Evolutionary conservation across 2,888 invertebrate genomes (phyloP), one percentile per base, ranked within the genome.

Genomic region (Erebia ligea): DNA sequence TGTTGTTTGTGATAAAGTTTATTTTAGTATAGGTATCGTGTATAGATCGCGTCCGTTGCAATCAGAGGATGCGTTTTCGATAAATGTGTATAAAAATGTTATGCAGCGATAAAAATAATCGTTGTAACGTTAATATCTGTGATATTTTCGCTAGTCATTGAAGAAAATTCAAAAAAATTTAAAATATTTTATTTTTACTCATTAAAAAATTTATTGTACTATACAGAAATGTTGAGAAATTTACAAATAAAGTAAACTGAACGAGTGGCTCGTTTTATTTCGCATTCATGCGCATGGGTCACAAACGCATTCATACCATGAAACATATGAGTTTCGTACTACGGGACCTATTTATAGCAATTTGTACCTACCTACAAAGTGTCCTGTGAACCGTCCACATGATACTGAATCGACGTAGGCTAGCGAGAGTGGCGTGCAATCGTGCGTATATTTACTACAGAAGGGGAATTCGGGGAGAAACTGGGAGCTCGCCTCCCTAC

Each of bases 381-480:
- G 76, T 76, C 78, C 77, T 73, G 67, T 77, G 78, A 77, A 75
- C 74, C 76, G 78, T 70, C 76, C 78, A 78, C 73, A 77, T 73
- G 75, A 73, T 70, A 70, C 80, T 87, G 87, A 86, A 89, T 86
- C 84, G 86, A 85, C 84, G 85, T 82, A 79, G 83, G 78, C 81
- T 79, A 86, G 86, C 83, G 86, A 86, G 88, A 86, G 89, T 88
- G 83, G 78, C 82, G 84, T 84, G 86, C 86, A 80, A 83, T 83
- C 86, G 87, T 86, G 90, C 86, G 90, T 89, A 87, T 85, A 86
- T 89, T 89, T 90, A 90, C 89, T 87, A 91, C 87, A 76, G 84
- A 81, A 84, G 85, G 88, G 88, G 86, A 82, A 80, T 74, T 76
- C 72, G 80, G 86, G 87, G 86, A 81, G 86, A 80, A 79, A 80